Percentiles rank a stretch among this genome's conserved stretches.
Evolutionary conservation across 2,888 invertebrate genomes (phyloP).

Genomic region (Dicyrtomina minuta): DNA sequence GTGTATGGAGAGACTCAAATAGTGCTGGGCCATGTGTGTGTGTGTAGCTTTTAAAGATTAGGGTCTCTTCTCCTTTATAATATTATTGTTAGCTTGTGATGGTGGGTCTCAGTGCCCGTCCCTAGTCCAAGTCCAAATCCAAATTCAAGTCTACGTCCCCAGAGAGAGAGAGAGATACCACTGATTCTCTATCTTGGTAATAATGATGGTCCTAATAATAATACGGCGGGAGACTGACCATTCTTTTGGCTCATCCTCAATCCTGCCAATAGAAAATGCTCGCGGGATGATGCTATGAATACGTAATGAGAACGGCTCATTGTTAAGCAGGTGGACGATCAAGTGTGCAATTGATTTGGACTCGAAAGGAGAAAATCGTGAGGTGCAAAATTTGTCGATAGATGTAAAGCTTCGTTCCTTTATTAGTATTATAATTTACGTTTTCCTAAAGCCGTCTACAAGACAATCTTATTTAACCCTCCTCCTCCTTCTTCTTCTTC

Average conservation of each 20-base stretch:
- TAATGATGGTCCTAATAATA: conserved; percentile 32
- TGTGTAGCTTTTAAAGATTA: conserved; percentile 1
- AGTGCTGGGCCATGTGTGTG: too few relatives aligned
- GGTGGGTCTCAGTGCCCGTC: conserved; percentile 17
- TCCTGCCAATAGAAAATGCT: conserved; percentile 14
- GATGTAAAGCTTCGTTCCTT: conserved; percentile 29
- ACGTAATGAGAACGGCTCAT: conserved; percentile 28
- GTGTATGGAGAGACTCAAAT: background rate
- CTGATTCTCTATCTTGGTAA: conserved; percentile 13
- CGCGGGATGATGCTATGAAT: conserved; percentile 27
- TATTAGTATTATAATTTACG: conserved; percentile 33
- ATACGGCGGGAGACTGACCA: conserved; percentile 31
- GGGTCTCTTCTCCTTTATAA: background rate
- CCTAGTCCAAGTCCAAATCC: conserved; percentile 18
- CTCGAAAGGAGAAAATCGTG: conserved; percentile 34
- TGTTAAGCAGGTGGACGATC: conserved; percentile 25
- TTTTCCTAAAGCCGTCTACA: conserved; percentile 10
- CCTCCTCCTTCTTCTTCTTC: conserved; percentile 14
- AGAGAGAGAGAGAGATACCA: too few relatives aligned
- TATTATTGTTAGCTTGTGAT: background rate
- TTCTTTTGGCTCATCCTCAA: conserved; percentile 10
- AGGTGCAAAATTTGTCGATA: conserved; percentile 41
- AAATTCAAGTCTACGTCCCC: too few relatives aligned
- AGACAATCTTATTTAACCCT: conserved; percentile 16
- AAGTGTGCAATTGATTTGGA: conserved; percentile 34